Base-by-base conservation (phyloP, 2,797 vertebrate species). In the Cryptoblepharus egeriae region DNA sequence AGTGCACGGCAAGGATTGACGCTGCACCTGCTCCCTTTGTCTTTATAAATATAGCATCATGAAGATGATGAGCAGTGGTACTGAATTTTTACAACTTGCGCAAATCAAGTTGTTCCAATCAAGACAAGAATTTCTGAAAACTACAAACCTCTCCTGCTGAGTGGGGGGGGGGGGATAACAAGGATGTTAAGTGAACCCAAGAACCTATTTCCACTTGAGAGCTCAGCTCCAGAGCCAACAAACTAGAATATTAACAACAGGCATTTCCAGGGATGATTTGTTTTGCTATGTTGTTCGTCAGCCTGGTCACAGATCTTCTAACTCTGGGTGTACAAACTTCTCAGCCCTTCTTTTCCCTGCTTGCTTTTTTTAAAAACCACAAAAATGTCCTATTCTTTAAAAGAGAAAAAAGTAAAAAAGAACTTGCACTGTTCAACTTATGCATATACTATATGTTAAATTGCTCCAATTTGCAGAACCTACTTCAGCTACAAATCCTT, bases 11-110 rank as follows among this genome's bases (percentile, higher is more conserved):
- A 65, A 79, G 49, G 77, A 61, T n/a, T 68, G 76, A n/a, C 12
- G 5, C 52, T 84, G 77, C 82, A 84, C 82, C 82, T 84, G 82
- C 77, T 79, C 63, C 77, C 61, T 84, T 84, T 84, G 76, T 84
- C 55, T 84, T 84, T 16, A 60, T 84, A 84, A 84, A 84, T 79
- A 84, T 45, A 84, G 82, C n/a, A 67, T 35, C 55, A 24, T 30
- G 20, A 37, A 71, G 28, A 58, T 79, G 76, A 79, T 60, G 52
- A 60, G 69, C 42, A 35, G 24, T 49, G 55, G 52, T 49, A 75
- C 42, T 84, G 77, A 60, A 79, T 84, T 74, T 67, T 18, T 74
- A 79, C 52, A 75, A 75, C 30, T 79, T 74, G 76, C 77, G 61
- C 71, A 79, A 79, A 84, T 61, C 70, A 52, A 74, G 70, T 74